These are phyloP conservation scores for Sicus ferrugineus DNA, from an alignment of 2,888 invertebrate genomes.

Conservation along the genomic window DNA sequence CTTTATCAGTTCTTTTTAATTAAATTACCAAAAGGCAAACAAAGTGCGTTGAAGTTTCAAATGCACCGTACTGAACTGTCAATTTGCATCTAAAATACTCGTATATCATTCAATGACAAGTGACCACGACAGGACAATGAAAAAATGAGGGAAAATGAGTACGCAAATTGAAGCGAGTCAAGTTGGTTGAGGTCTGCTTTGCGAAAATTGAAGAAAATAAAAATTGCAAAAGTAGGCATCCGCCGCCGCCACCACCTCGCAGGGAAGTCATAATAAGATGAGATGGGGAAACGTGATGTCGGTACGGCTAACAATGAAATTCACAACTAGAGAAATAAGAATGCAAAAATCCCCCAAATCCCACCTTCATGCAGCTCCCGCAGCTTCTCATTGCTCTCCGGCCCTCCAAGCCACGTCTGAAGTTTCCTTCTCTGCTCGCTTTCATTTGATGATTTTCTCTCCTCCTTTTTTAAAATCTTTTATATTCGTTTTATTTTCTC, in stretches of 20 bases:
- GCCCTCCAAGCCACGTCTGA: conserved; percentile 1
- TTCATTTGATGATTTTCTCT: not conserved
- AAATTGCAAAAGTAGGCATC: too few species aligned
- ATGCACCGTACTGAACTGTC: too few species aligned
- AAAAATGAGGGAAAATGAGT: too few species aligned
- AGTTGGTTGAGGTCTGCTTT: too few species aligned
- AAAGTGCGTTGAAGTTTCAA: too few species aligned
- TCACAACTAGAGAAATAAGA: conserved; percentile 5
- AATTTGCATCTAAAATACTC: too few species aligned
- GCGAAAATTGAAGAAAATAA: not conserved
- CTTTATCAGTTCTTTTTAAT: too few species aligned
- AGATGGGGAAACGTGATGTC: not conserved
- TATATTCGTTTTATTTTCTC: not conserved
- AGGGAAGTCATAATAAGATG: not conserved
- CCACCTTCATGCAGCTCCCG: not conserved
- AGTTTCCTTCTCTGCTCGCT: not conserved
- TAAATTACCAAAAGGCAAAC: too few species aligned
- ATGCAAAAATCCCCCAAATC: not conserved
- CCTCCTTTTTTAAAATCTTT: not conserved
- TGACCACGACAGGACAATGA: too few species aligned
- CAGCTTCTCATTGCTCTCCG: conserved; percentile 9
- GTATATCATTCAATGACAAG: too few species aligned
- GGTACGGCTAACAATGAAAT: conserved; percentile 20
- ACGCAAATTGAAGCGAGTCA: too few species aligned
- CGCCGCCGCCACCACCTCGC: too few species aligned